Evolutionary conservation across 2,888 invertebrate species (phyloP).

Genomic region (Spilosoma lubricipeda): DNA sequence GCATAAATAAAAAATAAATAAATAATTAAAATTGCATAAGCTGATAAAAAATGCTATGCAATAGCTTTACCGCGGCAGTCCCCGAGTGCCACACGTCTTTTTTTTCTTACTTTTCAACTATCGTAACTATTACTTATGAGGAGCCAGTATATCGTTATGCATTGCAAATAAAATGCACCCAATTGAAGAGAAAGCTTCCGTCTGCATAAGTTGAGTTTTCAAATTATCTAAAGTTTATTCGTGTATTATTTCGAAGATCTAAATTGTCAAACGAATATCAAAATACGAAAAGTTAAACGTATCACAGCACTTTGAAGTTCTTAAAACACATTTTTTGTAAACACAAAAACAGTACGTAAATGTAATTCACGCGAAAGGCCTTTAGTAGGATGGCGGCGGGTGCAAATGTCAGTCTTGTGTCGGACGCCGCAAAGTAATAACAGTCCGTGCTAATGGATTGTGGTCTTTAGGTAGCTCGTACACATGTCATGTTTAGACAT

Average conservation of each 20-base stretch:
- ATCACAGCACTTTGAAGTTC: neutral
- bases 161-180: neutral
- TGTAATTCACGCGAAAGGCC: constrained; percentile 47
- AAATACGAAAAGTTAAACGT: neutral
- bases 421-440: constrained; percentile 66
- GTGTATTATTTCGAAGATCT: neutral
- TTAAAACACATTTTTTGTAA: constrained; percentile 20
- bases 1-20: no score
- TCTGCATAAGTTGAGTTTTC: neutral
- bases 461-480: constrained; percentile 54
- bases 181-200: neutral
- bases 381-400: constrained; percentile 58
- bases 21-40: no score
- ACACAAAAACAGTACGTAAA: constrained; percentile 38
- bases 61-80: no score
- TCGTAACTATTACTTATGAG: no score
- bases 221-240: neutral
- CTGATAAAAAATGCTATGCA: no score
- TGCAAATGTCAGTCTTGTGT: constrained; percentile 66
- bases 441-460: constrained; percentile 72
- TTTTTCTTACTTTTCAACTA: neutral
- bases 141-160: neutral
- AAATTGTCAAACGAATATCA: neutral
- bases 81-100: no score
- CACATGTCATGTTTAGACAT: constrained; percentile 44